Conservation (phyloP, 2,797 vertebrate genomes). For the Yasuhikotakia modesta region DNA sequence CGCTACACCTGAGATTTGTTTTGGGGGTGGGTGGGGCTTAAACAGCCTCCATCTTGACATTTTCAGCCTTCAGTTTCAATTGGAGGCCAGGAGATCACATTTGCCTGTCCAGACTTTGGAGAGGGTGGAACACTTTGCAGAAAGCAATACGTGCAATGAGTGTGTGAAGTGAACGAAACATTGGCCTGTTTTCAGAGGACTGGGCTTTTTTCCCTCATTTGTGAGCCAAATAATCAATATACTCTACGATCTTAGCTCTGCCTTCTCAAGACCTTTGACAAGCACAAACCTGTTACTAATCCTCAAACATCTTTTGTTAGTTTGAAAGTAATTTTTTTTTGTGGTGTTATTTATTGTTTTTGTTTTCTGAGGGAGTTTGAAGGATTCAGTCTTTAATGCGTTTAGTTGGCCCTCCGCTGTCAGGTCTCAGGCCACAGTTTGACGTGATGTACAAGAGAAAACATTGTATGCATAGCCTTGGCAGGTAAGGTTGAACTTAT, state of each 20-base stretch:
- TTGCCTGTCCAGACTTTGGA: slow-evolving; percentile 62
- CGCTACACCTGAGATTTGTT: no score
- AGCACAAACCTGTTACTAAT: slow-evolving; percentile 85
- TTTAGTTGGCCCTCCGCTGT: slow-evolving; percentile 72
- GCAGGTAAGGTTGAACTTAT: slow-evolving; percentile 76
- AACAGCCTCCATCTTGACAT: slow-evolving; percentile 65
- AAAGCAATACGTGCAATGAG: slow-evolving; percentile 83
- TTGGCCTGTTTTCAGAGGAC: slow-evolving; percentile 74
- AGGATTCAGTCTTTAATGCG: slow-evolving; percentile 73
- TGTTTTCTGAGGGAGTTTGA: slow-evolving; percentile 75
- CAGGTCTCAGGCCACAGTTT: slow-evolving; percentile 76
- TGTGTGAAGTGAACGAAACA: slow-evolving; percentile 72
- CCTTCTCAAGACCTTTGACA: slow-evolving; percentile 85
- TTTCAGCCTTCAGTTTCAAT: slow-evolving; percentile 65
- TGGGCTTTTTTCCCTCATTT: slow-evolving; percentile 77
- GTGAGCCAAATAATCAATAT: slow-evolving; percentile 84
- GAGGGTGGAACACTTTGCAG: slow-evolving; percentile 72
- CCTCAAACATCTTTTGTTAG: slow-evolving; percentile 73
- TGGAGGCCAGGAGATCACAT: slow-evolving; percentile 51
- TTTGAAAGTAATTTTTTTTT: slow-evolving; percentile 66
- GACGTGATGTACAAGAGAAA: slow-evolving; percentile 71
- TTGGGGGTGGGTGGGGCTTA: neutral
- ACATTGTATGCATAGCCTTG: slow-evolving; percentile 75
- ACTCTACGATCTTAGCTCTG: slow-evolving; percentile 83
- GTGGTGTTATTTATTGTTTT: slow-evolving; percentile 80